These are phyloP conservation scores for Crematogaster levior DNA, from an alignment of 2,888 invertebrate species.

Conservation along the genomic window DNA sequence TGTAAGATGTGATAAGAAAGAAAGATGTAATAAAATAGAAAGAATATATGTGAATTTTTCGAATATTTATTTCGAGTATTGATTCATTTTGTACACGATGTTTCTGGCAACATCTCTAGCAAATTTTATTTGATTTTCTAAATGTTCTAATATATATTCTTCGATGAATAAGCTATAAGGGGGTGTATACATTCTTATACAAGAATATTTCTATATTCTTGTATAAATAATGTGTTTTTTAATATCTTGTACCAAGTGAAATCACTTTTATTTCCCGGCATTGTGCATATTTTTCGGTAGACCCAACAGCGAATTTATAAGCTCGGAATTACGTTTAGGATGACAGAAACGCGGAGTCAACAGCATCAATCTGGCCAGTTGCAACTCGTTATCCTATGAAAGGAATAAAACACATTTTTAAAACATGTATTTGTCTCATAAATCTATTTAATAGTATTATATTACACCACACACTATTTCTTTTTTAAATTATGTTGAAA, in stretches of 20 bases:
- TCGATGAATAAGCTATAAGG: not conserved
- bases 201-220: not conserved
- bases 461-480: not conserved
- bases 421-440: not conserved
- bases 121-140: not conserved
- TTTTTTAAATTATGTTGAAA: not conserved
- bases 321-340: constrained; percentile 90
- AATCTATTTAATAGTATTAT: not conserved
- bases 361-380: constrained; percentile 77
- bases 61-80: constrained; percentile 60
- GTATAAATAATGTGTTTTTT: not conserved
- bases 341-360: constrained; percentile 78
- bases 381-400: constrained; percentile 79
- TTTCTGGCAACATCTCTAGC: not conserved
- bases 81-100: constrained; percentile 14
- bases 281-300: constrained; percentile 92
- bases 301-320: constrained; percentile 92
- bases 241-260: not conserved
- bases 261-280: constrained; percentile 88
- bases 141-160: not conserved
- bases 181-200: too few species aligned
- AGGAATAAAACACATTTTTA: constrained; percentile 26
- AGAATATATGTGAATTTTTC: not conserved
- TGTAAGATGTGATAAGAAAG: not conserved
- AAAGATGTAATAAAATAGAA: constrained; percentile 11